Conservation (phyloP, 2,113 vertebrate species). For the Callipepla squamata region DNA sequence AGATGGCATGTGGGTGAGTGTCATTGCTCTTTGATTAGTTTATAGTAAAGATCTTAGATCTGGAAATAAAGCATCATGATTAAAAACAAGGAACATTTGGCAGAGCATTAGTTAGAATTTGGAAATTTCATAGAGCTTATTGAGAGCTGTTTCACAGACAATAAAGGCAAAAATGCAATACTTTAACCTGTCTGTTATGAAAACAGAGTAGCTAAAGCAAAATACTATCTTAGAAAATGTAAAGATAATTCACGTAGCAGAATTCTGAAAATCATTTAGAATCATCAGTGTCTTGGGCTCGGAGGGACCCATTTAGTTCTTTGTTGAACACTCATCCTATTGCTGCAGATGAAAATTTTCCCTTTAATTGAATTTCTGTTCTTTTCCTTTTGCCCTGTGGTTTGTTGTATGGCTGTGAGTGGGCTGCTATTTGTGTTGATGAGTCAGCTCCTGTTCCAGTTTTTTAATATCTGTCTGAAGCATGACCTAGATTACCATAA, state of each 20-base stretch:
- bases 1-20: not conserved
- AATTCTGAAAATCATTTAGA: not conserved
- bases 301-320: not conserved
- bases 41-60: not conserved
- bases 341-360: conserved; percentile 1
- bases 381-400: not conserved
- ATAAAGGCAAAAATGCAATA: not conserved
- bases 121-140: not conserved
- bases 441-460: conserved; percentile 28
- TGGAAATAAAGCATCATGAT: not conserved
- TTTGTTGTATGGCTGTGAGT: conserved; percentile 22
- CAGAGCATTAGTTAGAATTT: not conserved
- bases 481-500: conserved; percentile 9
- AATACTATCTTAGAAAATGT: not conserved
- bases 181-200: not conserved
- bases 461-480: conserved; percentile 29
- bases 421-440: conserved; percentile 53
- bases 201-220: not conserved
- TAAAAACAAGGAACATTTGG: not conserved
- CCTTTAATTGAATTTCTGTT: not conserved
- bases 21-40: not conserved
- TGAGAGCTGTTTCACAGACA: not conserved
- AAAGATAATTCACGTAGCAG: not conserved
- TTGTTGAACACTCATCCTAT: not conserved
- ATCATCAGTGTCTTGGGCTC: not conserved